A percentile compares a stretch with the other conserved stretches of the same genome.
Conservation (phyloP, 2,888 invertebrate genomes). For the Phlogophora meticulosa region DNA sequence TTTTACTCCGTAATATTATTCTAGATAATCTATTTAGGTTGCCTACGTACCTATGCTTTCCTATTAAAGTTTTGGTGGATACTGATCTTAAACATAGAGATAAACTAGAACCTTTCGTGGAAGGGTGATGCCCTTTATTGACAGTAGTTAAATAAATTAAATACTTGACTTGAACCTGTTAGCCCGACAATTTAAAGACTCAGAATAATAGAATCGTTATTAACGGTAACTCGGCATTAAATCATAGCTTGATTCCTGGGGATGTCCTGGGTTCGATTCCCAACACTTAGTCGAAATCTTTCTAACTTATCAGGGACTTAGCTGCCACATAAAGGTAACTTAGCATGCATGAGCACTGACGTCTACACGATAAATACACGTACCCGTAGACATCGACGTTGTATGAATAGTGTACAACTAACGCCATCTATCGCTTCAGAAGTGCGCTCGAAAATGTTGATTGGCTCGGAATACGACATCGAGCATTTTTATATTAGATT, state of each 20-base stretch:
- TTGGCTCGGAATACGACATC: not conserved
- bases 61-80: not conserved
- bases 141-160: not conserved
- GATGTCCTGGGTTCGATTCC: constrained; percentile 30
- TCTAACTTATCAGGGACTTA: too few species aligned
- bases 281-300: not conserved
- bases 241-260: too few species aligned
- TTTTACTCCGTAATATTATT: constrained; percentile 10
- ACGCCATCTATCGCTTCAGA: constrained; percentile 49
- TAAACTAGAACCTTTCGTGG: not conserved
- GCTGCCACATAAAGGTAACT: not conserved
- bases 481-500: too few species aligned
- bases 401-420: constrained; percentile 20
- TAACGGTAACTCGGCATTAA: too few species aligned
- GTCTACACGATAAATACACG: too few species aligned
- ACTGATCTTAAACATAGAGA: not conserved
- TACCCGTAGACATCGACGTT: not conserved
- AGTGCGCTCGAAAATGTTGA: not conserved
- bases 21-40: not conserved
- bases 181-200: not conserved
- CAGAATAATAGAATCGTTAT: not conserved
- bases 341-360: not conserved
- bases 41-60: not conserved
- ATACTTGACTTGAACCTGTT: constrained; percentile 2
- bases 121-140: not conserved